These are phyloP conservation scores for Paralichthys olivaceus DNA, from an alignment of 2,113 vertebrate genomes.

Conservation along the genomic window DNA sequence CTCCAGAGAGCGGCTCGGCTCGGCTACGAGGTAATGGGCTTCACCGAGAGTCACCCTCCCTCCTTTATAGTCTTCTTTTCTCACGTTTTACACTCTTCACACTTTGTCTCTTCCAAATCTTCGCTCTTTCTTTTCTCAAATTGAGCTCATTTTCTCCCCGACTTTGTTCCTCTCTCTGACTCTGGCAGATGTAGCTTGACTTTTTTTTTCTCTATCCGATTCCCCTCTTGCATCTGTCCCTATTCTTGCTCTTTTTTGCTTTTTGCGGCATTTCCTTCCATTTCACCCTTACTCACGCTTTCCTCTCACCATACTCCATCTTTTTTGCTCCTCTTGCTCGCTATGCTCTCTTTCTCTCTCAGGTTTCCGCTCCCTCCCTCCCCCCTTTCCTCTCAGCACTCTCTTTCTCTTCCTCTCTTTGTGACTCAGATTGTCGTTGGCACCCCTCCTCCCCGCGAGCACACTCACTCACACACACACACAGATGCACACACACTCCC, in stretches of 20 bases:
- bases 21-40: conserved; percentile 90
- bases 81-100: conserved; percentile 38
- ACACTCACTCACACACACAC: conserved; percentile 39
- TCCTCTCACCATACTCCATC: conserved; percentile 47
- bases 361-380: conserved; percentile 66
- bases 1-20: conserved; percentile 94
- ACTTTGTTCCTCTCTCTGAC: conserved; percentile 59
- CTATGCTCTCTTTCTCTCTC: conserved; percentile 54
- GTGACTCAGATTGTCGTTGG: conserved; percentile 82
- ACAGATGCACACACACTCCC: conserved; percentile 14
- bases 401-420: conserved; percentile 80
- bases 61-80: conserved; percentile 23
- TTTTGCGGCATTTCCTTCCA: conserved; percentile 37
- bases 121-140: conserved; percentile 41
- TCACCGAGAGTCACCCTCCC: conserved; percentile 3
- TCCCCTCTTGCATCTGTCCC: conserved; percentile 44
- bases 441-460: conserved; percentile 58
- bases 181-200: conserved; percentile 28
- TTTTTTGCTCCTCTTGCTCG: conserved; percentile 39
- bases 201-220: conserved; percentile 13
- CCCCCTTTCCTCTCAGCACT: conserved; percentile 69
- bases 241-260: conserved; percentile 28
- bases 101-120: conserved; percentile 49
- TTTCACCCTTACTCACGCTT: conserved; percentile 40
- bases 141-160: conserved; percentile 68